These are phyloP conservation scores for Onychostoma macrolepis DNA, from an alignment of 2,113 vertebrate species.

Conservation along the genomic window DNA sequence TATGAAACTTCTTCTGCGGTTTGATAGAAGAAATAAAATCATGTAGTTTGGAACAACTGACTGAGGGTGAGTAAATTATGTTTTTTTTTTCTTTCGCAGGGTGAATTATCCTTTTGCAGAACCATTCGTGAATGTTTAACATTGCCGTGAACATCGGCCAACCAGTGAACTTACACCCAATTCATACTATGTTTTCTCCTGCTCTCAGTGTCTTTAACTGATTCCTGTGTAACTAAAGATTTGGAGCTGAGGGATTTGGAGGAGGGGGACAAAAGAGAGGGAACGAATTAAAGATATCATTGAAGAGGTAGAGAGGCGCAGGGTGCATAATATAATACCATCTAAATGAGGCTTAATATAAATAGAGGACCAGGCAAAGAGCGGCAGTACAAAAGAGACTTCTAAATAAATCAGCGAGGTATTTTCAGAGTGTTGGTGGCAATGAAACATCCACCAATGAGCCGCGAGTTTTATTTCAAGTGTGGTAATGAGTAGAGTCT, in stretches of 20 bases:
- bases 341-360: slow-evolving; percentile 39
- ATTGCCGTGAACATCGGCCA: neutral
- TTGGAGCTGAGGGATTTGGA: slow-evolving; percentile 15
- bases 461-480: slow-evolving; percentile 27
- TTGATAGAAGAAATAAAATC: neutral
- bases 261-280: slow-evolving; percentile 5
- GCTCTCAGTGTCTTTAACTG: slow-evolving; percentile 1
- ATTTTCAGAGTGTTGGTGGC: slow-evolving; percentile 33
- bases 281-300: slow-evolving; percentile 29
- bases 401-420: slow-evolving; percentile 39
- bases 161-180: neutral
- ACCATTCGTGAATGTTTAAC: too few species aligned
- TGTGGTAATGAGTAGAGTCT: slow-evolving; percentile 28
- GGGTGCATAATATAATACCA: slow-evolving; percentile 28
- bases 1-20: neutral
- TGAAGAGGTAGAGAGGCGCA: slow-evolving; percentile 19
- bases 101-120: too few species aligned
- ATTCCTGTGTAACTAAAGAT: slow-evolving; percentile 17
- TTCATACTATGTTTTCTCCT: neutral
- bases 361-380: slow-evolving; percentile 34
- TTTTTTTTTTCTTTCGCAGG: neutral
- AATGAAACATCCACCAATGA: slow-evolving; percentile 41
- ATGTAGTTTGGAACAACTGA: neutral
- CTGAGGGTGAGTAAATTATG: neutral
- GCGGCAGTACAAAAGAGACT: slow-evolving; percentile 28